Evolutionary conservation across 2,797 vertebrate genomes (phyloP).

Genomic region (Galaxias olidus): DNA sequence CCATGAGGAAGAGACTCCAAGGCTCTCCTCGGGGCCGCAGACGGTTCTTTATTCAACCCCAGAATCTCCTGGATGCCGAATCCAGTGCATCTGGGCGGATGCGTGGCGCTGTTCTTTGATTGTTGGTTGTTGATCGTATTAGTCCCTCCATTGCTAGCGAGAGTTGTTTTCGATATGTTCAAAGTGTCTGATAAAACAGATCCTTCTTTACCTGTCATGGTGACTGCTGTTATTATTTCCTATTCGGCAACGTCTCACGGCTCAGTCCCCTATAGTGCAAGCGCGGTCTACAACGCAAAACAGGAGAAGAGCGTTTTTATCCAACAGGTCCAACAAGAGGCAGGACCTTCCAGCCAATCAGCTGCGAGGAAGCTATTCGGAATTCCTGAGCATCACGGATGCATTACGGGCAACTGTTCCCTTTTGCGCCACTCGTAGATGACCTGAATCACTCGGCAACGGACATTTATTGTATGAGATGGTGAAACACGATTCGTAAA

Average conservation of each 20-base stretch:
- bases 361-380: constrained; percentile 82
- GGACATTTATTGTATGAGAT: background rate
- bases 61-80: constrained; percentile 98
- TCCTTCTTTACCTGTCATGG: constrained; percentile 93
- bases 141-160: constrained; percentile 61
- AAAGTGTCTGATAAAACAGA: constrained; percentile 83
- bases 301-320: constrained; percentile 91
- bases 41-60: constrained; percentile 94
- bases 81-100: constrained; percentile 89
- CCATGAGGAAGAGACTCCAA: constrained; percentile 84
- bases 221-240: constrained; percentile 60
- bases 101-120: constrained; percentile 67
- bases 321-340: constrained; percentile 93
- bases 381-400: constrained; percentile 81
- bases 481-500: no score
- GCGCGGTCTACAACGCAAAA: constrained; percentile 80
- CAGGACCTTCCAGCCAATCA: constrained; percentile 93
- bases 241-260: constrained; percentile 50
- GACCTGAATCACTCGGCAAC: constrained; percentile 27
- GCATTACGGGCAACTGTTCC: constrained; percentile 54
- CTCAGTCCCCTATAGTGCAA: constrained; percentile 83
- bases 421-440: constrained; percentile 50
- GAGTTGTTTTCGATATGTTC: constrained; percentile 73
- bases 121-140: constrained; percentile 54
- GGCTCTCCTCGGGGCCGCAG: constrained; percentile 77